Evolutionary conservation across 2,888 invertebrate species (phyloP).

Genomic region (Polymixis lichenea): DNA sequence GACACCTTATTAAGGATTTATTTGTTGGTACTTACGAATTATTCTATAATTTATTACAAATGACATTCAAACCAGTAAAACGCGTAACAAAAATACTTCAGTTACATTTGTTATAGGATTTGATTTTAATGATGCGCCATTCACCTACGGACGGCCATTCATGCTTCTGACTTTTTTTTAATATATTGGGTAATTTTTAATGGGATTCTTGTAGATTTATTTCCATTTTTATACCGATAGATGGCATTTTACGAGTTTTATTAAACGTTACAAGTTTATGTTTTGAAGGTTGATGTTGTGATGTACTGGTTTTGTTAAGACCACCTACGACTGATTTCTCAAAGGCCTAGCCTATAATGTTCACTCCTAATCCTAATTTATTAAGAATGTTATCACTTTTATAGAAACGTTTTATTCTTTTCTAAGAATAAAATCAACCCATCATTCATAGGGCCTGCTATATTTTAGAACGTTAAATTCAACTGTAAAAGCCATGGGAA

Average conservation of each 20-base stretch:
- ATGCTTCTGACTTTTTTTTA: slow-evolving; percentile 71
- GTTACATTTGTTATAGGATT: slow-evolving; percentile 84
- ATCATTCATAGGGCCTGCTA: slow-evolving; percentile 33
- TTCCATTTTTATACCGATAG: slow-evolving; percentile 68
- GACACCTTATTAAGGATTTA: slow-evolving; percentile 90
- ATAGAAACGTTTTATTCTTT: slow-evolving; percentile 22
- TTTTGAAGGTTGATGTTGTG: slow-evolving; percentile 33
- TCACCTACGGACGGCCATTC: slow-evolving; percentile 67
- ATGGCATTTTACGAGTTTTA: slow-evolving; percentile 57
- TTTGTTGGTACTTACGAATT: slow-evolving; percentile 87
- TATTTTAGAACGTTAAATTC: slow-evolving; percentile 20
- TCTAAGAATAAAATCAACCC: slow-evolving; percentile 31
- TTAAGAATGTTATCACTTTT: slow-evolving; percentile 64
- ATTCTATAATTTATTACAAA: slow-evolving; percentile 90
- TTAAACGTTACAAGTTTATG: slow-evolving; percentile 47
- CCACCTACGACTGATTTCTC: slow-evolving; percentile 59
- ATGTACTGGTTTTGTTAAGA: slow-evolving; percentile 53
- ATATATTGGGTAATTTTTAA: slow-evolving; percentile 84
- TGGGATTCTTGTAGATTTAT: slow-evolving; percentile 78
- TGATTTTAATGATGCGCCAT: slow-evolving; percentile 83
- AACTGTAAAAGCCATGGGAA: slow-evolving; percentile 7
- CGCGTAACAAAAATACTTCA: slow-evolving; percentile 76
- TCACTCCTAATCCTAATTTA: slow-evolving; percentile 64
- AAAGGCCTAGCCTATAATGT: slow-evolving; percentile 40
- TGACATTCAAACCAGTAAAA: slow-evolving; percentile 78